Evolutionary conservation across 64 coral and sea anemone genomes (phyloP).

Genomic region (Cladopsammia gracilis): DNA sequence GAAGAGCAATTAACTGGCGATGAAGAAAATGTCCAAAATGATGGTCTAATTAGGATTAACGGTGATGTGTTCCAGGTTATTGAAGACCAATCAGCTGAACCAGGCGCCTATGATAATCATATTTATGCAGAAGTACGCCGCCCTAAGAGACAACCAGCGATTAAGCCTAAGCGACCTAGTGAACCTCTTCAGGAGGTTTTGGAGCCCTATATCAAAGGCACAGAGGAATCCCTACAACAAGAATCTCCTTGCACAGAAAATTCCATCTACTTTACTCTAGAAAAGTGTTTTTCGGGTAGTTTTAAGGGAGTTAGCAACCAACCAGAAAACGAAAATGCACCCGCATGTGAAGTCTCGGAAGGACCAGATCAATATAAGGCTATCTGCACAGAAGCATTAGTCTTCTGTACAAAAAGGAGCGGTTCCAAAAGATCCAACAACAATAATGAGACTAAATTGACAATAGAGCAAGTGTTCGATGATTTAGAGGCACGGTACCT

Average conservation of each 20-base stretch:
- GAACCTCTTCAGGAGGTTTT: neutral
- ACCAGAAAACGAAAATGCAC: neutral
- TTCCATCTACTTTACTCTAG: neutral
- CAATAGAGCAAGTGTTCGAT: neutral
- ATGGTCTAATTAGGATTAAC: neutral
- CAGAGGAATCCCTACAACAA: neutral
- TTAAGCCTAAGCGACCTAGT: neutral
- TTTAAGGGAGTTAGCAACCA: neutral
- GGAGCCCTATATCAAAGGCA: neutral
- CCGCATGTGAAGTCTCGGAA: neutral
- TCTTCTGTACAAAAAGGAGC: neutral
- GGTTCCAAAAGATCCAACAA: neutral
- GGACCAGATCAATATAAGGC: neutral
- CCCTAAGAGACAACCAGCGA: neutral
- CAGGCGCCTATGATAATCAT: neutral
- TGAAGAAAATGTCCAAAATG: neutral
- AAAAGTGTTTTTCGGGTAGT: conserved; percentile 2
- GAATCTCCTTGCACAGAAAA: neutral
- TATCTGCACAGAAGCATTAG: neutral
- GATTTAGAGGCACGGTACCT: conserved; percentile 3
- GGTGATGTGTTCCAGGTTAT: too few species aligned
- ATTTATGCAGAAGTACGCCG: neutral
- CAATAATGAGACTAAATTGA: neutral
- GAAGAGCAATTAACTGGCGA: neutral
- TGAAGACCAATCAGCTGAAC: too few species aligned